Evolutionary conservation across 2,888 invertebrate genomes (phyloP).

Genomic region (Gerris lacustris): DNA sequence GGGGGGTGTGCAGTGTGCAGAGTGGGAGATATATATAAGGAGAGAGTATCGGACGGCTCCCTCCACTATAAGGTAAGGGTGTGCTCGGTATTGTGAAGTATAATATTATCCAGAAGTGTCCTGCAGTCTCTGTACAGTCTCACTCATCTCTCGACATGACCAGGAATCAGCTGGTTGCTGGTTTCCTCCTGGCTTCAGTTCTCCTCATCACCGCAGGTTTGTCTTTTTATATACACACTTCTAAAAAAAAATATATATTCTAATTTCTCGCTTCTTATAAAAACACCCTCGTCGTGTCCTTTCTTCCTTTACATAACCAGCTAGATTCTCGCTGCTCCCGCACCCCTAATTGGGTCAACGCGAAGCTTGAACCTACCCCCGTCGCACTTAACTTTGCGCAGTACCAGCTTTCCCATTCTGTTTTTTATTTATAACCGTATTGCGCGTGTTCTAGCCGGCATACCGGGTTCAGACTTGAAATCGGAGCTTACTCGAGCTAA

Average conservation of each 20-base stretch:
- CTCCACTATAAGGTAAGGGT: not conserved
- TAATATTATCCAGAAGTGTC: no score
- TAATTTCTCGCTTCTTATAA: no score
- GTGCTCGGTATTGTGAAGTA: not conserved
- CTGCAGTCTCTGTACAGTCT: no score
- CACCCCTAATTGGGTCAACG: not conserved
- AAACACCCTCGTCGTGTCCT: no score
- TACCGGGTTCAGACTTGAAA: no score
- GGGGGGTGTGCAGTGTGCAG: not conserved
- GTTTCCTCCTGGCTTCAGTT: not conserved
- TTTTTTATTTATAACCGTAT: no score
- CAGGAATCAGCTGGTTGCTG: not conserved
- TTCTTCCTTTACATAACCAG: not conserved
- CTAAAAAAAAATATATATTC: no score
- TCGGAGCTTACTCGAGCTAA: no score
- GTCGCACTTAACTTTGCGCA: no score
- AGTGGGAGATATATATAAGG: slow-evolving; percentile 1
- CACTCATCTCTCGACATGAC: not conserved
- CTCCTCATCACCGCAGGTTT: not conserved
- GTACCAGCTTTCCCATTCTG: no score
- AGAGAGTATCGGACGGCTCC: not conserved
- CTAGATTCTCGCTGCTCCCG: not conserved
- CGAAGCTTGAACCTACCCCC: not conserved
- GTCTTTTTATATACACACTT: not conserved
- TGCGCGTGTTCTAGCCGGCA: no score